Evolutionary conservation across 53 echinoderm and acorn worm genomes (phyloP), one percentile per base, ranked within the genome.

Genomic region (Hippasteria phrygiana): DNA sequence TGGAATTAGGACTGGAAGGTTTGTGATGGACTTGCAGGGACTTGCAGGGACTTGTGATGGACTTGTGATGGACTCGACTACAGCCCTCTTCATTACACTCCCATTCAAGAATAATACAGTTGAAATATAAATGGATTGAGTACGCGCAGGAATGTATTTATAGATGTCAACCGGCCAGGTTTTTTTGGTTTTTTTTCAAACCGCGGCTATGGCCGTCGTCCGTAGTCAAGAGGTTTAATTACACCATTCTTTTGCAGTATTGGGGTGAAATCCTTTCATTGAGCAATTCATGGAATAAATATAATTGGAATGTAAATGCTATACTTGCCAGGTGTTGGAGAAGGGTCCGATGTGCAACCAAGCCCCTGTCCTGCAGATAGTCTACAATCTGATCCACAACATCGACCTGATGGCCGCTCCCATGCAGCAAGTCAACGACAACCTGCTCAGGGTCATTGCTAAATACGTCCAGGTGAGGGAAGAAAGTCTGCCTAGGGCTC

Each of bases 381-480:
- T 99, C 43, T 94, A 99, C 76, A 93, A 91, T 54, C 88, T 99
- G 81, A 78, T 99, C 34, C 91, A 92, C 64, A 99, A 99, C 53
- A 93, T 99, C 63, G 99, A 99, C 84, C 51, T 99, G 35, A 95
- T 95, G 95, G 93, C 99, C 2, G 96, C 99, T 3, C 99, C 99
- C 12, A 99, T 99, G 99, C 99, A 99, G 63, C 99, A 99, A 65
- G 99, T 99, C 53, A 99, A 99, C 51, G 96, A 95, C 55, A 96
- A 99, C 90, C 90, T 99, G 22, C 88, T 99, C 7, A 87, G 99
- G 39, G 96, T 99, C 73, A 99, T 99, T 22, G 92, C 96, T 29
- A 99, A 96, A 94, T 99, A 99, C 90, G 99, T 99, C 20, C 99
- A 99, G 93, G 99, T 99, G 75, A 92, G 90, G 77, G 28, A 13